Evolutionary conservation across 2,113 vertebrate species (phyloP).

Genomic region (Psammodynastes pulverulentus): DNA sequence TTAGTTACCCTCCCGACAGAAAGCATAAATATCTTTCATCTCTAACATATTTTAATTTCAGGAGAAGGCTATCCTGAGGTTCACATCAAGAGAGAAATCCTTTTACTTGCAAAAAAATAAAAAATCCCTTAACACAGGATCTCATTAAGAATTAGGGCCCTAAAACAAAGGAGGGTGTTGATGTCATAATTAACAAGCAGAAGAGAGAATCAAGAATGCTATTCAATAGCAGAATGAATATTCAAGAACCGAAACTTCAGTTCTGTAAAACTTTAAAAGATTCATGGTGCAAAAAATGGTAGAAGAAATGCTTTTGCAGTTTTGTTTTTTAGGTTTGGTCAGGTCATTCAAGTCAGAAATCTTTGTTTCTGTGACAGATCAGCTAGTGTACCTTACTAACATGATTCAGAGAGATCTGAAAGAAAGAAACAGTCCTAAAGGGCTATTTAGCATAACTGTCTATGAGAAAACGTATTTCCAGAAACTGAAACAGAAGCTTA

Average conservation of each 20-base stretch:
- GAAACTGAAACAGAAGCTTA: conserved; percentile 5
- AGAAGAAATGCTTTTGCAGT: not conserved
- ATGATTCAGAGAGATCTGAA: not conserved
- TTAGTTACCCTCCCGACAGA: not conserved
- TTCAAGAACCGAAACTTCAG: not conserved
- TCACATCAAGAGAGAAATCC: not conserved
- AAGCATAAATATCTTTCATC: conserved; percentile 30
- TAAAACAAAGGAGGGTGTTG: not conserved
- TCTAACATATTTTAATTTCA: conserved; percentile 34
- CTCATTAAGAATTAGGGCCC: not conserved
- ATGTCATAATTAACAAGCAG: conserved; percentile 4
- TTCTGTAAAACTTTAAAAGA: not conserved
- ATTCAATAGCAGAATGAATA: not conserved
- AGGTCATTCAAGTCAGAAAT: not conserved
- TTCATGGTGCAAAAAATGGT: not conserved
- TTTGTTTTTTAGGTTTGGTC: not conserved
- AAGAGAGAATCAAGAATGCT: not conserved
- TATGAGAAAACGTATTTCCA: not conserved
- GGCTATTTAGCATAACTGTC: not conserved
- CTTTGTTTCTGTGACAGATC: not conserved
- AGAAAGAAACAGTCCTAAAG: not conserved
- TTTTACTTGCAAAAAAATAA: conserved; percentile 31
- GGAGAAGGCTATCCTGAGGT: not conserved
- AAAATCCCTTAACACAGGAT: not conserved
- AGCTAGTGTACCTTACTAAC: not conserved